Evolutionary conservation across 2,888 invertebrate species (phyloP).

Genomic region (Lacanobia oleracea): DNA sequence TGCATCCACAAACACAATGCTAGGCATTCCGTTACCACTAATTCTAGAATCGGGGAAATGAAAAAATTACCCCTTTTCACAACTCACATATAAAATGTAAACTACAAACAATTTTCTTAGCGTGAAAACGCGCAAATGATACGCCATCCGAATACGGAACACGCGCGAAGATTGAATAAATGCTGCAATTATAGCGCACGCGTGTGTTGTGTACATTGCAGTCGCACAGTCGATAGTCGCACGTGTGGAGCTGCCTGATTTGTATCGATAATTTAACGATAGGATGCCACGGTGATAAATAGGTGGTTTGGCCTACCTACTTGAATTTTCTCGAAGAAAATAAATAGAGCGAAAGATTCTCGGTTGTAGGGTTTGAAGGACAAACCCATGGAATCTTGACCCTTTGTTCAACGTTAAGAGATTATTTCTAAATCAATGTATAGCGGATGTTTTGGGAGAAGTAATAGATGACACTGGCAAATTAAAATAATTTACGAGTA

Average conservation of each 20-base stretch:
- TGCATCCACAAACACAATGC: too few species aligned
- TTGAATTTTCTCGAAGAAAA: not conserved
- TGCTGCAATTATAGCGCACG: slow-evolving; percentile 57
- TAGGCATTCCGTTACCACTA: not conserved
- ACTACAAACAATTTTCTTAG: slow-evolving; percentile 33
- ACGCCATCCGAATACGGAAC: slow-evolving; percentile 46
- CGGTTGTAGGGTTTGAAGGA: not conserved
- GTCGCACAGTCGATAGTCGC: slow-evolving; percentile 14
- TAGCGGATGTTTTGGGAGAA: too few species aligned
- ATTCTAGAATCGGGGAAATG: not conserved
- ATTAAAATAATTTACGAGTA: too few species aligned
- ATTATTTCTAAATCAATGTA: too few species aligned
- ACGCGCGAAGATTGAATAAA: slow-evolving; percentile 64
- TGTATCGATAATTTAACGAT: slow-evolving; percentile 31
- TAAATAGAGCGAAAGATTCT: not conserved
- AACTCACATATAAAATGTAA: slow-evolving; percentile 31
- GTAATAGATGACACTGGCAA: too few species aligned
- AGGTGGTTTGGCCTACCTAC: slow-evolving; percentile 19
- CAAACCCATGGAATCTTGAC: too few species aligned
- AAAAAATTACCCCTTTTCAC: slow-evolving; percentile 2
- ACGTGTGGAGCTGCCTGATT: slow-evolving; percentile 50
- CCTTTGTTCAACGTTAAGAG: too few species aligned
- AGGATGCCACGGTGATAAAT: slow-evolving; percentile 20
- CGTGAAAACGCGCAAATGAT: slow-evolving; percentile 64
- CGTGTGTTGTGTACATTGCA: slow-evolving; percentile 9